A percentile compares a stretch with the other conserved stretches of the same genome.
phyloP scores from a whole-genome alignment of 2,113 vertebrate species.

The Mustela lutreola region DNA sequence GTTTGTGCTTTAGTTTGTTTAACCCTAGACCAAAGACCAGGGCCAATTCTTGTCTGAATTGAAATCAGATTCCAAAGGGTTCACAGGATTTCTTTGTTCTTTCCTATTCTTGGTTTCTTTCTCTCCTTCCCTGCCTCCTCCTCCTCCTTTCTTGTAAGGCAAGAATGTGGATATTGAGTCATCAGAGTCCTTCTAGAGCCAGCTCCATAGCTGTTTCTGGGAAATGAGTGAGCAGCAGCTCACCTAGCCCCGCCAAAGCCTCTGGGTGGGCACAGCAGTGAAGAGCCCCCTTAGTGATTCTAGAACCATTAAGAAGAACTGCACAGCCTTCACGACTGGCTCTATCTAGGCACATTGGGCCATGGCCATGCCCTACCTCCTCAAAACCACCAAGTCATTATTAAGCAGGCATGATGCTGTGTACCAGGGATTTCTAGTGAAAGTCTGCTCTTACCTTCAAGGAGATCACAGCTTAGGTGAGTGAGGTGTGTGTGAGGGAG shows the following conservation, averaged over 20 bases:
- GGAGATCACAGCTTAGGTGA: not conserved
- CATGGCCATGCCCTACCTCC: not conserved
- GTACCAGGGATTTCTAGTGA: not conserved
- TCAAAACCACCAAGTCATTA: not conserved
- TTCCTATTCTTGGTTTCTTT: not conserved
- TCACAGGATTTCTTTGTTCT: not conserved
- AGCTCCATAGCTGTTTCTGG: not conserved
- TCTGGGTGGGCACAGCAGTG: not conserved
- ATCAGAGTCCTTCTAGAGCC: not conserved
- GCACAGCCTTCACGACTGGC: not conserved
- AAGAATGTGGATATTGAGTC: not conserved
- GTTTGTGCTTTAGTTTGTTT: not conserved
- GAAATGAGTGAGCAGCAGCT: not conserved
- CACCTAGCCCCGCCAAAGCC: not conserved
- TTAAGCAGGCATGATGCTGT: not conserved
- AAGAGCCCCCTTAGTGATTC: not conserved
- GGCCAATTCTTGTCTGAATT: not conserved
- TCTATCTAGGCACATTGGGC: not conserved
- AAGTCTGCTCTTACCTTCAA: not conserved
- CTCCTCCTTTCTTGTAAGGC: not conserved
- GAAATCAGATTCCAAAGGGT: not conserved
- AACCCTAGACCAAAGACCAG: not conserved
- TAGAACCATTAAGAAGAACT: not conserved
- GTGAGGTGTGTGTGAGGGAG: not conserved
- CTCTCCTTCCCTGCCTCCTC: too few relatives aligned